These are phyloP conservation scores for Cosmorhoe ocellata DNA, from an alignment of 2,888 invertebrate species.

Conservation along the genomic window DNA sequence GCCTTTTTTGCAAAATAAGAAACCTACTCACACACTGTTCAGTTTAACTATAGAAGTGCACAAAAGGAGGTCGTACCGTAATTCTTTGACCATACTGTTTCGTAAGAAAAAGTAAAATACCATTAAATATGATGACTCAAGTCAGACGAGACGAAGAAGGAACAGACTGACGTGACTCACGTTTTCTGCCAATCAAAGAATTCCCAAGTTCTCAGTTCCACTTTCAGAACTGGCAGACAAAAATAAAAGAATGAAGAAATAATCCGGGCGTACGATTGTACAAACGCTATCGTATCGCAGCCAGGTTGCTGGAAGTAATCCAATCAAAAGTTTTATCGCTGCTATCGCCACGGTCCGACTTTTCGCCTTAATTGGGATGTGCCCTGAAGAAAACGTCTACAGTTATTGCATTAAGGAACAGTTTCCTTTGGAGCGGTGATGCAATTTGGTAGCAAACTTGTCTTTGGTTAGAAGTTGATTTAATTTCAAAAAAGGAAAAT, in stretches of 20 bases:
- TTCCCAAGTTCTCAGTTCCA: slow-evolving; percentile 1
- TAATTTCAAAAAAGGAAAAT: too few relatives aligned
- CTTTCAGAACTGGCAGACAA: slow-evolving; percentile 2
- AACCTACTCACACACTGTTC: too few relatives aligned
- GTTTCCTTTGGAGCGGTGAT: background rate
- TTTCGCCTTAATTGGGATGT: slow-evolving; percentile 16
- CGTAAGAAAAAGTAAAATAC: too few relatives aligned
- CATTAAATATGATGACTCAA: background rate
- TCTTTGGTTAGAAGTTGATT: background rate
- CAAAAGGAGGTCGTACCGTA: too few relatives aligned
- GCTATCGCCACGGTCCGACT: slow-evolving; percentile 12
- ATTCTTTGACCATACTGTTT: too few relatives aligned
- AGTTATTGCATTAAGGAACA: slow-evolving; percentile 1
- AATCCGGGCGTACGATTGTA: slow-evolving; percentile 1
- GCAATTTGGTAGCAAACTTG: background rate
- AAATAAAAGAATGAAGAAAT: slow-evolving; percentile 4
- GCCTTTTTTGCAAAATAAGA: too few relatives aligned
- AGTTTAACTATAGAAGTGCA: too few relatives aligned
- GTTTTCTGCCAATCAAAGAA: slow-evolving; percentile 9
- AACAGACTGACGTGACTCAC: background rate
- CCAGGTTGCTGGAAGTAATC: slow-evolving; percentile 21
- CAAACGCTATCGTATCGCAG: background rate
- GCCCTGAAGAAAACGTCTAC: slow-evolving; percentile 12
- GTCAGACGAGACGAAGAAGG: background rate
- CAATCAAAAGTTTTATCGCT: slow-evolving; percentile 32